Percentiles rank a stretch among this genome's conserved stretches.
These are phyloP conservation scores for Trematomus bernacchii DNA, from an alignment of 2,797 vertebrate genomes.

Conservation along the genomic window DNA sequence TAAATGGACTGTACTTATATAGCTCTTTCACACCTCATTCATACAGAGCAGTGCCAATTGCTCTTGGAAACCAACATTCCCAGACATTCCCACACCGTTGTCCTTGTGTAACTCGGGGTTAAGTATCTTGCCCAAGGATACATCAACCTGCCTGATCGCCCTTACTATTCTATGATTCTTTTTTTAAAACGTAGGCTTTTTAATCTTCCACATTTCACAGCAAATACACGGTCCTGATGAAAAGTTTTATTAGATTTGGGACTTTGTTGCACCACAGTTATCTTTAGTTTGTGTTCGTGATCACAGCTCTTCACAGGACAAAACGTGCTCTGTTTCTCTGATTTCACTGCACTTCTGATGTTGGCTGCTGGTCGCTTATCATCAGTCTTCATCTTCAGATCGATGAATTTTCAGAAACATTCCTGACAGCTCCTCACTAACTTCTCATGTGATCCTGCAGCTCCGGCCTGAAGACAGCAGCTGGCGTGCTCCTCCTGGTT, in stretches of 20 bases:
- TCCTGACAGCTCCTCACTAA: slow-evolving; percentile 13
- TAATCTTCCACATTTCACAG: neutral
- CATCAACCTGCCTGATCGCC: no score
- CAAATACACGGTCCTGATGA: neutral
- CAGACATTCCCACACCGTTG: no score
- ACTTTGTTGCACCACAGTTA: no score
- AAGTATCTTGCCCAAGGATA: no score
- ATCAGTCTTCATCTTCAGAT: slow-evolving; percentile 1
- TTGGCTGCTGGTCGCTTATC: neutral
- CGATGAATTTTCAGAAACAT: neutral
- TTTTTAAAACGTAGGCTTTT: no score
- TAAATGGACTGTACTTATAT: no score
- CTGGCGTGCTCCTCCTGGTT: slow-evolving; percentile 88
- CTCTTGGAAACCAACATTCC: no score
- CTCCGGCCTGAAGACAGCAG: slow-evolving; percentile 88
- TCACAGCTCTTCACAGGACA: neutral
- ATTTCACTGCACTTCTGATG: neutral
- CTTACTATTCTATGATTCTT: no score
- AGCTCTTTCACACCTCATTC: no score
- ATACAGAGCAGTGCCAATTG: no score
- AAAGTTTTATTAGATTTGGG: neutral
- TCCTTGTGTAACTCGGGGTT: no score
- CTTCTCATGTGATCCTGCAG: slow-evolving; percentile 71
- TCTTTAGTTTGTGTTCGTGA: neutral
- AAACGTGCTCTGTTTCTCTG: neutral